Conservation (phyloP, 2,888 invertebrate species). For the Eutolmus rufibarbis region DNA sequence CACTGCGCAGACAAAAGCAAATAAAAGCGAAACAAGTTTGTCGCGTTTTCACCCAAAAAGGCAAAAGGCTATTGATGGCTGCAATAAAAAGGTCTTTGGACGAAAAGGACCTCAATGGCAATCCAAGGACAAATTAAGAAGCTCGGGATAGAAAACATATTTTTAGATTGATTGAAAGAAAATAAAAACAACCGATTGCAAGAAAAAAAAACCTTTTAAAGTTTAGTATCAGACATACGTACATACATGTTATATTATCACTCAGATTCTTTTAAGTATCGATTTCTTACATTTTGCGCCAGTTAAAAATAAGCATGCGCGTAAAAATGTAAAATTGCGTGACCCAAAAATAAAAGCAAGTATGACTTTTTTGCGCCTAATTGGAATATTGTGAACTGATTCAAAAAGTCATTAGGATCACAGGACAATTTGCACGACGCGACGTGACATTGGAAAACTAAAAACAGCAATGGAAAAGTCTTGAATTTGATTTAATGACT, state of each 20-base stretch:
- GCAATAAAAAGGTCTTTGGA: background rate
- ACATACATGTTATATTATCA: too few relatives aligned
- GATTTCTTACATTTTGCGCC: background rate
- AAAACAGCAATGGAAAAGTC: background rate
- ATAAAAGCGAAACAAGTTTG: background rate
- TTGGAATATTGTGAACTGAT: background rate
- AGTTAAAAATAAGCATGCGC: background rate
- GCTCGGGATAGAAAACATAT: background rate
- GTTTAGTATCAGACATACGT: too few relatives aligned
- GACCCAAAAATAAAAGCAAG: background rate
- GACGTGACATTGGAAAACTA: background rate
- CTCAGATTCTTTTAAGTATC: too few relatives aligned
- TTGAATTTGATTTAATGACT: background rate
- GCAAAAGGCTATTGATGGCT: background rate
- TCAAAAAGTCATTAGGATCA: background rate
- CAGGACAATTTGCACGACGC: background rate
- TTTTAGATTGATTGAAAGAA: background rate
- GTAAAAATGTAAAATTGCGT: background rate
- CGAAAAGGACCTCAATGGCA: background rate
- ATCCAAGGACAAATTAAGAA: background rate
- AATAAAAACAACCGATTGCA: background rate
- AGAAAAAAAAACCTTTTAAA: background rate
- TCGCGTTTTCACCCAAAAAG: background rate
- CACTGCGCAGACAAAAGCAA: background rate
- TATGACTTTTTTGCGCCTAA: background rate